Evolutionary conservation across 2,888 invertebrate species (phyloP), one percentile per base, ranked within the genome.

Genomic region (Eudemis profundana): DNA sequence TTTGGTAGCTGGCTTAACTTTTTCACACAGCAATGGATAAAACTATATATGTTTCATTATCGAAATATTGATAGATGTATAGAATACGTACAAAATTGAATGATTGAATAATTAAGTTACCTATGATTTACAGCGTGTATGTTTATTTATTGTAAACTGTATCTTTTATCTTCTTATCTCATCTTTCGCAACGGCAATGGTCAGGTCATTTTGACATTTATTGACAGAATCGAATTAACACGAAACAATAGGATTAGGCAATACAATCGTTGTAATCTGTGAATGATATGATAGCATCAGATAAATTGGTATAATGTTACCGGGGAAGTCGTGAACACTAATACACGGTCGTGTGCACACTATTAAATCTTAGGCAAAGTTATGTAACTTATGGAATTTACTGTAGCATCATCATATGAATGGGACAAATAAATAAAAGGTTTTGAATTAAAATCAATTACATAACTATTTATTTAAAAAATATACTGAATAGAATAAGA

Each of bases 311-410:
- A 74, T 76, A 77, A 77, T 75, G 79, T 80, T 80, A 74, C 77
- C 73, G 81, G 82, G 75, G 78, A 77, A 81, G 74, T 87, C 87
- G 87, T 88, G 88, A 84, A 80, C 81, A 76, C 81, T 78, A 78
- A 78, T 79, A 79, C 80, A 78, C 86, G 84, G 77, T 89, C 88
- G 88, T 88, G 88, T 84, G 84, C 79, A 79, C 81, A 77, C 80
- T 79, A 82, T 85, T 84, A 85, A 75, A 74, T 60, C 65, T 73
- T 75, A 74, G 56, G 57, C 47, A 59, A 38, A 53, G 47, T 68
- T 68, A 59, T 29, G 23, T 62, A 62, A 66, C 27, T 33, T 49
- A 38, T 29, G n/a, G 14, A 40, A 21, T 15, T 21, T 4, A 15
- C 38, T n/a, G 53, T 17, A 56, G 29, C 56, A 29, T 27, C 36